Conservation (phyloP, 2,888 invertebrate genomes). For the Drosophila diplacantha region DNA sequence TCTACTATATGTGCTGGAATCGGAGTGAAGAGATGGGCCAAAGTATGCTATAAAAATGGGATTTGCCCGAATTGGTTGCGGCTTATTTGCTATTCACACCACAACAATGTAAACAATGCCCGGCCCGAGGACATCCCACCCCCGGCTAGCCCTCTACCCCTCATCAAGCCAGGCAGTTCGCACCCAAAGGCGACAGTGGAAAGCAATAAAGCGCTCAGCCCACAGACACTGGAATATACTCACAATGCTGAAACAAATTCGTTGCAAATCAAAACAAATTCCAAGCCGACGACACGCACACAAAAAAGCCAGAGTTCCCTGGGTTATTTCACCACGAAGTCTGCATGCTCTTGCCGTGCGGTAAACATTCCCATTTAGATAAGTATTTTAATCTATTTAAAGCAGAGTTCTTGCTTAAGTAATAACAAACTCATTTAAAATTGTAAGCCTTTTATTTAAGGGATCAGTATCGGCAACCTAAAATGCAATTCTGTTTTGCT, state of each 20-base stretch:
- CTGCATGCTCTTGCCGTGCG: conserved; percentile 22
- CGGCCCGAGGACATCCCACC: conserved; percentile 52
- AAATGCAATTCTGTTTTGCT: not conserved
- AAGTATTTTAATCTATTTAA: not conserved
- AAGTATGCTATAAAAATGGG: conserved; percentile 30
- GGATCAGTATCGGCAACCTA: not conserved
- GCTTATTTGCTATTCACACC: conserved; percentile 71
- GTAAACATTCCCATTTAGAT: not conserved
- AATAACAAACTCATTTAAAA: not conserved
- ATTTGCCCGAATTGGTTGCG: conserved; percentile 53
- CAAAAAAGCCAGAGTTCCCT: conserved; percentile 29
- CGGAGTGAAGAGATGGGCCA: conserved; percentile 8
- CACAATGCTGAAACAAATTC: conserved; percentile 63
- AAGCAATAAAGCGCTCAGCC: conserved; percentile 67
- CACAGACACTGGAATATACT: conserved; percentile 35
- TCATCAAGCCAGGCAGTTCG: conserved; percentile 4
- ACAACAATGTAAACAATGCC: conserved; percentile 70
- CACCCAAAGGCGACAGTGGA: conserved; percentile 60
- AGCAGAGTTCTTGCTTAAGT: no score
- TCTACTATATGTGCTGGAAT: conserved; percentile 3
- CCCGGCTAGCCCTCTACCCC: conserved; percentile 12
- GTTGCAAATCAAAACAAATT: conserved; percentile 72
- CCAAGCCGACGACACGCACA: conserved; percentile 36
- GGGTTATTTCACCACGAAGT: not conserved
- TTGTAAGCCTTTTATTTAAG: not conserved